A percentile compares a stretch with the other conserved stretches of the same genome.
Conservation (phyloP, 2,797 vertebrate genomes). For the Pantherophis alleghaniensis region DNA sequence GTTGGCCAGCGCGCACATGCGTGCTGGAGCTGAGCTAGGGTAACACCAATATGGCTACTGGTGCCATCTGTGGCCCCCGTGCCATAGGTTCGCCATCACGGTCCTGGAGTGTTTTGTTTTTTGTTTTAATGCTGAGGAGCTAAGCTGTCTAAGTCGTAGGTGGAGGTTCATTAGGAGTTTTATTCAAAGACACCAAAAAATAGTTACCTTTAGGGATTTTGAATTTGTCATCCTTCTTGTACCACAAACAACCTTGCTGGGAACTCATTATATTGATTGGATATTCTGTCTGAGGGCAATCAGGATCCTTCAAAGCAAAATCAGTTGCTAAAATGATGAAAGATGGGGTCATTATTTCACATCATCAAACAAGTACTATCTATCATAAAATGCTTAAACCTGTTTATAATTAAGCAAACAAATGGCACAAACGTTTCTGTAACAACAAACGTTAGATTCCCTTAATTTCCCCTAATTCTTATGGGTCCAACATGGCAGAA, state of each 20-base stretch:
- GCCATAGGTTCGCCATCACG: too few relatives aligned
- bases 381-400: neutral
- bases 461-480: neutral
- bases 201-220: constrained; percentile 92
- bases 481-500: neutral
- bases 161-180: neutral
- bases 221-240: constrained; percentile 95
- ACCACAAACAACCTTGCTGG: constrained; percentile 87
- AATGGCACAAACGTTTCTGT: neutral
- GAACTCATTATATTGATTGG: constrained; percentile 80
- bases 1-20: too few relatives aligned
- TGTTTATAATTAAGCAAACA: neutral
- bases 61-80: too few relatives aligned
- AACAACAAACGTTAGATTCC: neutral
- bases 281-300: constrained; percentile 85
- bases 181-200: neutral
- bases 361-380: neutral
- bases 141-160: neutral
- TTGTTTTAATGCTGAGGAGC: neutral
- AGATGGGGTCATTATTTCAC: constrained; percentile 14
- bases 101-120: neutral
- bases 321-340: constrained; percentile 80
- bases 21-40: too few relatives aligned
- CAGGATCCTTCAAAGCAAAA: constrained; percentile 84
- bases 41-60: too few relatives aligned